A percentile compares a stretch with the other conserved stretches of the same genome.
These are phyloP conservation scores for Oostethus manadensis DNA, from an alignment of 2,113 vertebrate species.

Conservation along the genomic window DNA sequence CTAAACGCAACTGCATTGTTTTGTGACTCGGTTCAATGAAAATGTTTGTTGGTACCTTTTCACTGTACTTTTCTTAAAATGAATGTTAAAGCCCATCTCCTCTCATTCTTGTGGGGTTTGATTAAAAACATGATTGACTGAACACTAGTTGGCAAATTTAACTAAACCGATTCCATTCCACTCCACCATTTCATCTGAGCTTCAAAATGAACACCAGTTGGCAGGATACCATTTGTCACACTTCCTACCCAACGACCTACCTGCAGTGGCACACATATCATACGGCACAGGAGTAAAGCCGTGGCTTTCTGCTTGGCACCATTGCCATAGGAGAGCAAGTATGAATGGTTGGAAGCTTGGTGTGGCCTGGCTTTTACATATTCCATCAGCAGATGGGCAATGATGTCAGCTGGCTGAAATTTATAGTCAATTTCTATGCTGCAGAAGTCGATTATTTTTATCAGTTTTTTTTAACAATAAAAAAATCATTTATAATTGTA, in stretches of 20 bases:
- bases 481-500: no score
- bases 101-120: no score
- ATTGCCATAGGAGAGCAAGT: slow-evolving; percentile 5
- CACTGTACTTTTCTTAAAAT: no score
- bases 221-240: slow-evolving; percentile 10
- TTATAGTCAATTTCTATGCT: slow-evolving; percentile 10
- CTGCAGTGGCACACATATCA: slow-evolving; percentile 21
- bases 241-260: slow-evolving; percentile 46
- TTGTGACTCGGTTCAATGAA: no score
- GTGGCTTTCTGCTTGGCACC: background rate
- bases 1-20: no score
- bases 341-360: slow-evolving; percentile 21
- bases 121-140: no score
- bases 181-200: slow-evolving; percentile 1
- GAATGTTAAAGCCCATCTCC: no score
- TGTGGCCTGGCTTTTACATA: slow-evolving; percentile 29
- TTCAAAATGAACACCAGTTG: slow-evolving; percentile 25
- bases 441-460: slow-evolving; percentile 15
- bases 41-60: no score
- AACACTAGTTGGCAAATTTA: no score
- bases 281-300: background rate
- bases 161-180: no score
- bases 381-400: slow-evolving; percentile 14
- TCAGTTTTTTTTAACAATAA: no score
- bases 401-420: slow-evolving; percentile 34